Percentiles rank a stretch among this genome's conserved stretches.
Evolutionary conservation across 2,888 invertebrate genomes (phyloP).

Genomic region (Oxyteleia sp.): DNA sequence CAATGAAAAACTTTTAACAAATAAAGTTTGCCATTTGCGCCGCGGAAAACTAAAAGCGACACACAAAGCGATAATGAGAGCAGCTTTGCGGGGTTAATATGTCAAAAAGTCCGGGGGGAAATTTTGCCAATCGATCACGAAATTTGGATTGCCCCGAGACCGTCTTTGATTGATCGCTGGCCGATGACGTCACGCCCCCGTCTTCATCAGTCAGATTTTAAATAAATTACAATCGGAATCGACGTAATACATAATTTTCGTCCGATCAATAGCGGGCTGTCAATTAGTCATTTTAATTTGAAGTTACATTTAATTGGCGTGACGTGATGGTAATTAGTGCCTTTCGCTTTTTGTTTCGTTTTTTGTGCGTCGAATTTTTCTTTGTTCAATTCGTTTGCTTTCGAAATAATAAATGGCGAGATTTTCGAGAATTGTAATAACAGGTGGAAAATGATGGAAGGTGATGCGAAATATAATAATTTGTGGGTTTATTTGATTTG

Average conservation of each 20-base stretch:
- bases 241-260: neutral
- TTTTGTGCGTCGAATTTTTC: neutral
- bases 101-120: neutral
- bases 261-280: neutral
- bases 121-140: neutral
- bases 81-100: conserved; percentile 7
- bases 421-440: too few species aligned
- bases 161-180: too few species aligned
- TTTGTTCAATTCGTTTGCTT: neutral
- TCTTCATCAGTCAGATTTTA: neutral
- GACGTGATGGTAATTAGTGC: neutral
- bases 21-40: conserved; percentile 28
- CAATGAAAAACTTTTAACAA: conserved; percentile 43
- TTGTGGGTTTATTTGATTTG: too few species aligned
- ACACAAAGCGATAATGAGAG: conserved; percentile 26
- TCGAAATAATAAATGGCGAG: too few species aligned
- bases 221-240: neutral
- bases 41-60: conserved; percentile 7
- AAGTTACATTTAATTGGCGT: neutral
- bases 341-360: neutral
- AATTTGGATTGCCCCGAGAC: neutral
- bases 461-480: too few species aligned
- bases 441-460: too few species aligned
- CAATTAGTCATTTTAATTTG: neutral
- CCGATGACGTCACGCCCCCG: neutral